Percentiles rank a stretch among this genome's conserved stretches.
phyloP scores from a whole-genome alignment of 35 echinoderm and acorn worm species.

The Holothuria glaberrima region DNA sequence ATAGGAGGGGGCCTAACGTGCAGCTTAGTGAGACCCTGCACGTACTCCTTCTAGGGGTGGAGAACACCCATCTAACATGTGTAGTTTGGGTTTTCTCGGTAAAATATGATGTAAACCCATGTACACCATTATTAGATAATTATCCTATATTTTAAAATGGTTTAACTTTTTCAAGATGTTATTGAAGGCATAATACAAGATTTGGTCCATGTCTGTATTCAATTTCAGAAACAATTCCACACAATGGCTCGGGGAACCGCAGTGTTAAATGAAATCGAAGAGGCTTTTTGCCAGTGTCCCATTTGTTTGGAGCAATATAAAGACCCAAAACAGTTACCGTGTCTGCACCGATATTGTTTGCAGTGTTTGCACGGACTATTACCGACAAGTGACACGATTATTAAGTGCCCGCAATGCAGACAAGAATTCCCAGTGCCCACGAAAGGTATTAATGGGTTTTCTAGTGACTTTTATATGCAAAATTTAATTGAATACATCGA shows the following conservation, averaged over 20 bases:
- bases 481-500: conserved; percentile 1
- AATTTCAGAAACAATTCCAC: not conserved
- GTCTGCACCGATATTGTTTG: conserved; percentile 16
- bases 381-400: not conserved
- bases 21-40: no score
- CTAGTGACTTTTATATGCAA: conserved; percentile 23
- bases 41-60: no score
- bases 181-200: no score
- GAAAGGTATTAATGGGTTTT: conserved; percentile 1
- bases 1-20: no score
- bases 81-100: no score
- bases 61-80: no score
- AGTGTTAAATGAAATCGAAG: conserved; percentile 2
- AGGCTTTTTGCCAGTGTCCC: conserved; percentile 4
- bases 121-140: no score
- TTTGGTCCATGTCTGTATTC: no score
- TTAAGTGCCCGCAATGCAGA: not conserved
- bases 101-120: no score
- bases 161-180: no score
- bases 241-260: not conserved
- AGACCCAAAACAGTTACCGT: not conserved
- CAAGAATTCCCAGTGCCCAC: not conserved
- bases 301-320: conserved; percentile 29
- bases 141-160: no score
- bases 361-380: not conserved